Evolutionary conservation across 2,888 invertebrate genomes (phyloP).

Genomic region (Heteromurus nitidus): DNA sequence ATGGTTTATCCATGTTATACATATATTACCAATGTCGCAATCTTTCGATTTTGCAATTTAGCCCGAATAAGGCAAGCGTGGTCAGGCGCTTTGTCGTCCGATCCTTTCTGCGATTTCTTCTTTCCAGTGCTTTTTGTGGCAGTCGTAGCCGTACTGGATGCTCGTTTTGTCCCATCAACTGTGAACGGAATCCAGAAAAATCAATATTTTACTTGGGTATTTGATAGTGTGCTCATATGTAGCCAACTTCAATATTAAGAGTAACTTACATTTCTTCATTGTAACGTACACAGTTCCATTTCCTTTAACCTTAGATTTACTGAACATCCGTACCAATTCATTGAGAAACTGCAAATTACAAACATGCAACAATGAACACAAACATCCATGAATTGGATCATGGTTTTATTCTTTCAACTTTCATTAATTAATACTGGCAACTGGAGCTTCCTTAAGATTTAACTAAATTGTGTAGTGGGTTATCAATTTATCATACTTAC

Average conservation of each 20-base stretch:
- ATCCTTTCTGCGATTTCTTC: conserved; percentile 21
- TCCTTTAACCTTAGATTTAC: conserved; percentile 82
- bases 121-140: conserved; percentile 53
- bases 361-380: too few relatives aligned
- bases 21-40: conserved; percentile 69
- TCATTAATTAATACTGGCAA: too few relatives aligned
- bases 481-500: too few relatives aligned
- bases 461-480: too few relatives aligned
- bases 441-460: too few relatives aligned
- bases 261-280: conserved; percentile 94
- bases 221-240: conserved; percentile 4
- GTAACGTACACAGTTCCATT: conserved; percentile 89
- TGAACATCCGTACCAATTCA: conserved; percentile 90
- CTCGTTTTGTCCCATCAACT: conserved; percentile 69
- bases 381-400: too few relatives aligned
- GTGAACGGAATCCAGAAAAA: too few relatives aligned
- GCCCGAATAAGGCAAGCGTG: conserved; percentile 60
- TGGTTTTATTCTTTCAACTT: too few relatives aligned
- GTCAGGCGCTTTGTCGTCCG: conserved; percentile 26
- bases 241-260: too few relatives aligned
- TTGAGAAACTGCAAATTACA: conserved; percentile 83
- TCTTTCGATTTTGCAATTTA: conserved; percentile 71
- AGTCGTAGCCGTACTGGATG: conserved; percentile 52
- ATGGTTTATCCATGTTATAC: too few relatives aligned
- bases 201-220: too few relatives aligned